These are phyloP conservation scores for Dermatemys mawii DNA, from an alignment of 2,113 vertebrate species.

Conservation along the genomic window DNA sequence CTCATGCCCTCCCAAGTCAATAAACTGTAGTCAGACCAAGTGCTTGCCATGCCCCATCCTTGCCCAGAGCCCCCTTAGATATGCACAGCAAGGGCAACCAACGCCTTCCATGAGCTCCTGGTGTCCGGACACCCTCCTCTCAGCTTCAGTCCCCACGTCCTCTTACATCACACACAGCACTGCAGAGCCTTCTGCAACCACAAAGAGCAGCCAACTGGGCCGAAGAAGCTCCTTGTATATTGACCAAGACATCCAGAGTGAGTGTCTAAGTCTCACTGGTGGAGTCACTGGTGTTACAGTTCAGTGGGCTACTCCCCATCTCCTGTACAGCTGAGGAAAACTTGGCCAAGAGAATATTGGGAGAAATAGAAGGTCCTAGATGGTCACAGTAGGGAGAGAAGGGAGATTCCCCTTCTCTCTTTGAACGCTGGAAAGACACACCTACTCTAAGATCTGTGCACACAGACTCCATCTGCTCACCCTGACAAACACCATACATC, in stretches of 20 bases:
- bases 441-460: neutral
- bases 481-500: neutral
- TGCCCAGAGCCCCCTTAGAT: conserved; percentile 42
- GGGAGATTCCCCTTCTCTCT: conserved; percentile 1
- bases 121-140: conserved; percentile 15
- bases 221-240: neutral
- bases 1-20: conserved; percentile 63
- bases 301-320: neutral
- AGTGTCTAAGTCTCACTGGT: neutral
- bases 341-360: neutral
- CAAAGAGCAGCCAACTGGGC: neutral
- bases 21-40: conserved; percentile 74
- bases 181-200: conserved; percentile 6
- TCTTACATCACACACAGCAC: neutral
- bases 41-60: conserved; percentile 68
- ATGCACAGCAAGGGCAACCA: conserved; percentile 42
- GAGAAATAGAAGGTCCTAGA: neutral
- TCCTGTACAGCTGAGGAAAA: neutral
- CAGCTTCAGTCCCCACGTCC: neutral
- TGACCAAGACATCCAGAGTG: neutral
- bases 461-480: neutral
- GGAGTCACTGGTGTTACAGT: neutral
- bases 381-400: neutral
- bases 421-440: neutral
- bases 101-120: conserved; percentile 51